Conservation (phyloP, 2,797 vertebrate genomes). For the Neomorphus geoffroyi region DNA sequence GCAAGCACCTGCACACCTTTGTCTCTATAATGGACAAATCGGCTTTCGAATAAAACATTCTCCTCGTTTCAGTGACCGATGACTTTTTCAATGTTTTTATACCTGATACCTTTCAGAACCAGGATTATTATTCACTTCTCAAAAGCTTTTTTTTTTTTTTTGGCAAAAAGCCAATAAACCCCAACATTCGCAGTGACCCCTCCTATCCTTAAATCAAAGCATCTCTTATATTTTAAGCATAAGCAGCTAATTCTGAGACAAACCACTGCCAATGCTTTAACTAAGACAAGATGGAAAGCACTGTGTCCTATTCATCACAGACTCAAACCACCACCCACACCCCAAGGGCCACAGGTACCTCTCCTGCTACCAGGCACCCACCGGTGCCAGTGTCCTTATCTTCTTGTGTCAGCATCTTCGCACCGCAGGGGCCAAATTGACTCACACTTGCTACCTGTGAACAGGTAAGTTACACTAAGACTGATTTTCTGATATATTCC, state of each 20-base stretch:
- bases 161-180: not conserved
- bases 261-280: not conserved
- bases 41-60: not conserved
- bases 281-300: not conserved
- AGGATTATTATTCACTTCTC: not conserved
- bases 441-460: not conserved
- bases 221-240: not conserved
- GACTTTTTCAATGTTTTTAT: not conserved
- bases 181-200: not conserved
- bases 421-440: not conserved
- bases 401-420: not conserved
- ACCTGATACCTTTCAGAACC: not conserved
- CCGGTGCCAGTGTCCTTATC: not conserved
- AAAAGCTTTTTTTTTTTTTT: not conserved
- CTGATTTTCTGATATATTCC: not conserved
- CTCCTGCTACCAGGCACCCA: not conserved
- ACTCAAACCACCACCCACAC: not conserved
- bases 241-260: not conserved
- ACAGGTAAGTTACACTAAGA: not conserved
- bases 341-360: no score
- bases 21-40: not conserved
- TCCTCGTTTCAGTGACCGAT: not conserved
- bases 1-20: not conserved
- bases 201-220: not conserved
- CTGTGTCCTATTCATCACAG: no score